Evolutionary conservation across 2,888 invertebrate species (phyloP), one percentile per base, ranked within the genome.

Genomic region (Zhuqinia jingwanae): DNA sequence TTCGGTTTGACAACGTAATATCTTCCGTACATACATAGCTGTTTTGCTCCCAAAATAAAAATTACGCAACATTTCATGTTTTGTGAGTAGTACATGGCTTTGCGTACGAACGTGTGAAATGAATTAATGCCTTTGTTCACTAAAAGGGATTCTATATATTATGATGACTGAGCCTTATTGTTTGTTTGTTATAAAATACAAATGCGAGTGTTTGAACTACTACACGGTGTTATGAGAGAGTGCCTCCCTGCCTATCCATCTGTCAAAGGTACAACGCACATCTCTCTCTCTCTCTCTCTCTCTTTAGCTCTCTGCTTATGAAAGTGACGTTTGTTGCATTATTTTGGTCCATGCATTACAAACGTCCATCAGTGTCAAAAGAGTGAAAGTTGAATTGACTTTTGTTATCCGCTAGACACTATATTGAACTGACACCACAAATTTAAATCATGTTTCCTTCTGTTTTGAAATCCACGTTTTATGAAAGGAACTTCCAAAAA

Each of bases 311-410:
- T 50, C 25, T 47, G 50, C 25, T 73, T 27, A 8, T 73, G 27
- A 73, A 73, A 50, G 73, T 73, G 73, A 73, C 50, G 73, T 50
- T 73, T 70, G 47, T 25, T 47, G 25, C 50, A 53, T 73, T 47
- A 73, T 73, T 73, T 73, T 73, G 13, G 27, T n/a, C 70, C n/a
- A 11, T 47, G 70, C 27, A 27, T 53, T 27, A 53, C 25, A 50
- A 15, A 50, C 30, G 50, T n/a, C 73, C 50, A 73, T 50, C 27
- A 50, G 17, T 25, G 17, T 73, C 73, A 50, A 73, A 25, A 30
- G 73, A 50, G 73, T 50, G 73, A 50, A 73, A 73, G 50, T 73
- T 50, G 27, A 53, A 30, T 50, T 27, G 73, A 50, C 73, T 73
- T 50, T n/a, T 45, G 47, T 47, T 47, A 50, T 47, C 17, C n/a